Evolutionary conservation across 2,797 vertebrate genomes (phyloP).

Genomic region (Remorina albescens): DNA sequence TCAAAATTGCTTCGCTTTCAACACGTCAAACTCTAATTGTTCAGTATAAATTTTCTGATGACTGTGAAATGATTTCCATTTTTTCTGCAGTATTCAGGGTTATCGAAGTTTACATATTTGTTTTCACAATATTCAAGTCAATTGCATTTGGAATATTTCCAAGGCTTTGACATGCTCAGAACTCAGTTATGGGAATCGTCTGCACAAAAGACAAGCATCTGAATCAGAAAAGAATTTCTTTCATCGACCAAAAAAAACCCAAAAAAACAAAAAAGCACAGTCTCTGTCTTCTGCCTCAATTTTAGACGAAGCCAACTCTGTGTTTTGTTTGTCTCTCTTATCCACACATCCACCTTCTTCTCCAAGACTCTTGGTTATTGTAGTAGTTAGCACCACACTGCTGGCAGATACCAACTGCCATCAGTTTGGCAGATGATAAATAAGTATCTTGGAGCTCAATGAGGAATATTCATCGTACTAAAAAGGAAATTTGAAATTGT

Average conservation of each 20-base stretch:
- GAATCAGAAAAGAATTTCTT: neutral
- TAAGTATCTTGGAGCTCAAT: neutral
- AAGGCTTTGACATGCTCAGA: neutral
- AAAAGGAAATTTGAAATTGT: neutral
- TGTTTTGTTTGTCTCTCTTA: neutral
- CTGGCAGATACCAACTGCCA: too few relatives aligned
- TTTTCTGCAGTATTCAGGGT: too few relatives aligned
- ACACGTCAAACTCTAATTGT: too few relatives aligned
- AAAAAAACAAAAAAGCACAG: neutral
- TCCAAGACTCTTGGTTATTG: neutral
- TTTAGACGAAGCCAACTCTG: neutral
- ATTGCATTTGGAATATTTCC: neutral
- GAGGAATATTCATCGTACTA: neutral
- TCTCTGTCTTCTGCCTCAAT: neutral
- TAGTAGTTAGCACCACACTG: neutral
- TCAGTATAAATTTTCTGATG: too few relatives aligned
- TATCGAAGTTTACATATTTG: neutral
- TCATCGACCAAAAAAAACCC: neutral
- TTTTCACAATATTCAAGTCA: conserved; percentile 1
- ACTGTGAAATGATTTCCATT: too few relatives aligned
- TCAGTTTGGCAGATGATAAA: neutral
- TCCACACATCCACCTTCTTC: neutral
- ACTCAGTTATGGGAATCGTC: neutral
- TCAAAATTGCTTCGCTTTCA: too few relatives aligned
- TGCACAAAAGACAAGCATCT: neutral